Percentiles rank a stretch among this genome's conserved stretches.
Conservation (phyloP, 2,888 invertebrate genomes). For the Rhamphomyia laevipes region DNA sequence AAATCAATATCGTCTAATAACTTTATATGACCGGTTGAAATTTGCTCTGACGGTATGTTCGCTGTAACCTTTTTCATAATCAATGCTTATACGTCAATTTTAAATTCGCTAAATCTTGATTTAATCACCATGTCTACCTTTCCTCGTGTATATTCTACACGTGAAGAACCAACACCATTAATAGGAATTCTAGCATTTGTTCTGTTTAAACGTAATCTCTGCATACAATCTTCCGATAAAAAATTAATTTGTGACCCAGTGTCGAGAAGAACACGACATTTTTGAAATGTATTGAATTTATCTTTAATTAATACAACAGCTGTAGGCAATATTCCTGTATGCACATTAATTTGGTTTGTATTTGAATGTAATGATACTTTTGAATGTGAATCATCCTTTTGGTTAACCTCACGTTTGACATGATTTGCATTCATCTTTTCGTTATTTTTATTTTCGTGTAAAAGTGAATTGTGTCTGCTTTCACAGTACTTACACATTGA, state of each 20-base stretch:
- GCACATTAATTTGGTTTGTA: background rate
- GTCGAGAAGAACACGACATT: background rate
- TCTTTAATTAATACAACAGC: background rate
- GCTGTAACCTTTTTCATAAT: background rate
- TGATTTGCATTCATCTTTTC: no score
- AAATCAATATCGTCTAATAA: background rate
- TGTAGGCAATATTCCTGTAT: no score
- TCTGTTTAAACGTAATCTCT: background rate
- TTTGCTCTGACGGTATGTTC: background rate
- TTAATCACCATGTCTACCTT: background rate
- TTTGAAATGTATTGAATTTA: background rate
- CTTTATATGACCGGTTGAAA: background rate
- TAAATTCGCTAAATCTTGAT: background rate
- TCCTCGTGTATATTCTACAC: background rate
- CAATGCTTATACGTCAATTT: background rate
- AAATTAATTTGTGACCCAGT: background rate
- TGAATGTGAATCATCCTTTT: no score
- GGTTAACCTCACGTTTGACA: no score
- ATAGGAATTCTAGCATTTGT: background rate
- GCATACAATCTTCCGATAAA: background rate
- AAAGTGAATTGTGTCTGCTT: background rate
- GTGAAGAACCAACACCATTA: background rate
- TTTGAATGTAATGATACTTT: no score
- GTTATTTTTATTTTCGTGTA: background rate
- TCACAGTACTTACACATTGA: background rate